These are phyloP conservation scores for Aromia moschata DNA, from an alignment of 2,888 invertebrate genomes.

Conservation along the genomic window DNA sequence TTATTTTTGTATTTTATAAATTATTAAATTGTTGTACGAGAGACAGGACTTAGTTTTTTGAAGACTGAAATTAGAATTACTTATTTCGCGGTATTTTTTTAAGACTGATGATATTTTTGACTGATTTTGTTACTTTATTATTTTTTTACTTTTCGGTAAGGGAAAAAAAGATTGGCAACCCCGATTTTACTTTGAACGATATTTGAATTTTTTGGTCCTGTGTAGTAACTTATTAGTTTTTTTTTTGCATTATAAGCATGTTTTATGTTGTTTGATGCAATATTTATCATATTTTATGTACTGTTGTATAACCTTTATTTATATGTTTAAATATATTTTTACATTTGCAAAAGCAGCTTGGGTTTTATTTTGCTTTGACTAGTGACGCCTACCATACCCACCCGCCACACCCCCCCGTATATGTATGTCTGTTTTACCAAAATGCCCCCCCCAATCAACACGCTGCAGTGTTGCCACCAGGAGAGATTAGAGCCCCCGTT, in stretches of 20 bases:
- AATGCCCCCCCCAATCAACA: slow-evolving; percentile 41
- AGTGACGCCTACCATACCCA: slow-evolving; percentile 44
- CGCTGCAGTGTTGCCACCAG: slow-evolving; percentile 58
- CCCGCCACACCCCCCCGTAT: slow-evolving; percentile 36
- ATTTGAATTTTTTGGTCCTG: slow-evolving; percentile 52
- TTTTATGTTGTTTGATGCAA: slow-evolving; percentile 64
- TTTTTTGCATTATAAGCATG: slow-evolving; percentile 63
- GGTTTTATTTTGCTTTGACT: slow-evolving; percentile 62
- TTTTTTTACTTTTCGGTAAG: slow-evolving; percentile 39
- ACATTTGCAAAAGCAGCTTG: slow-evolving; percentile 63
- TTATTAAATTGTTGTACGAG: slow-evolving; percentile 52
- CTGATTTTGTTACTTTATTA: slow-evolving; percentile 60
- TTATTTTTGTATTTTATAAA: slow-evolving; percentile 47
- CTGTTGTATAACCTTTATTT: slow-evolving; percentile 64
- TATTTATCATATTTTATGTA: slow-evolving; percentile 65
- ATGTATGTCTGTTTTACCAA: slow-evolving; percentile 38
- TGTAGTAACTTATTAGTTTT: slow-evolving; percentile 56
- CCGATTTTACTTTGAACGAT: slow-evolving; percentile 50
- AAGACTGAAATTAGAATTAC: slow-evolving; percentile 52
- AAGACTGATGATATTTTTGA: slow-evolving; percentile 59
- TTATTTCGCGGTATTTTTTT: slow-evolving; percentile 56
- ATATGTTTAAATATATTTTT: slow-evolving; percentile 66
- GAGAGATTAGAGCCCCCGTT: slow-evolving; percentile 48
- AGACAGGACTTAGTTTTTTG: slow-evolving; percentile 57
- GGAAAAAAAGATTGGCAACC: slow-evolving; percentile 62